Evolutionary conservation across 2,113 vertebrate genomes (phyloP).

Genomic region (Muntiacus muntjak): DNA sequence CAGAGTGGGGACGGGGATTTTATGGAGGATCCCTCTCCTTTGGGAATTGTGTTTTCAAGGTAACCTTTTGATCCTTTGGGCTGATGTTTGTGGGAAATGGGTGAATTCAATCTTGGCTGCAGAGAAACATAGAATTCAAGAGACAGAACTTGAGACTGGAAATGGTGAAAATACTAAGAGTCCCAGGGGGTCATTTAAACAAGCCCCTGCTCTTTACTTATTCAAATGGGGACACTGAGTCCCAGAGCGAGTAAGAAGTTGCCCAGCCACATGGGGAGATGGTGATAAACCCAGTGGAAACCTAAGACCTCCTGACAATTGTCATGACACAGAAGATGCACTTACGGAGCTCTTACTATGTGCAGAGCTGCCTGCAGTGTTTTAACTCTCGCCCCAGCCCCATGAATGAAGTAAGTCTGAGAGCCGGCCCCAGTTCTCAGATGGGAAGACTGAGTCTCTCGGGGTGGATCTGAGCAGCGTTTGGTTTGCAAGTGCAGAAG

Average conservation of each 20-base stretch:
- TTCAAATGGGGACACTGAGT: background rate
- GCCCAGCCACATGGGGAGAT: background rate
- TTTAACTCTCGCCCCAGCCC: background rate
- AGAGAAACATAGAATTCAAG: background rate
- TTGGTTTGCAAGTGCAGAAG: background rate
- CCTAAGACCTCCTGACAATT: background rate
- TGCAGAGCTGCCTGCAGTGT: no score
- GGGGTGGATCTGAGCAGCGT: no score
- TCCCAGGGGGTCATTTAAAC: background rate
- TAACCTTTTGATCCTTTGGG: background rate
- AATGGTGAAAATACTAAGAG: background rate
- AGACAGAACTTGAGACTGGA: background rate
- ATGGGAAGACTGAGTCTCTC: background rate
- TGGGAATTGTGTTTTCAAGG: background rate
- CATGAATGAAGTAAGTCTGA: background rate
- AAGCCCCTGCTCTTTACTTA: background rate
- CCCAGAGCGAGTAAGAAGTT: background rate
- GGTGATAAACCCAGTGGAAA: background rate
- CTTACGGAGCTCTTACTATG: background rate
- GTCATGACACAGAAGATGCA: background rate
- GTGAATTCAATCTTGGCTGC: rapidly evolving
- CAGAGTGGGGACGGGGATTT: background rate
- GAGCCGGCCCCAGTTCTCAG: background rate
- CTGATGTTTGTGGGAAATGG: background rate
- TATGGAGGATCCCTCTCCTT: background rate